Evolutionary conservation across 2,797 vertebrate species (phyloP).

Genomic region (Gephyroberyx darwinii): DNA sequence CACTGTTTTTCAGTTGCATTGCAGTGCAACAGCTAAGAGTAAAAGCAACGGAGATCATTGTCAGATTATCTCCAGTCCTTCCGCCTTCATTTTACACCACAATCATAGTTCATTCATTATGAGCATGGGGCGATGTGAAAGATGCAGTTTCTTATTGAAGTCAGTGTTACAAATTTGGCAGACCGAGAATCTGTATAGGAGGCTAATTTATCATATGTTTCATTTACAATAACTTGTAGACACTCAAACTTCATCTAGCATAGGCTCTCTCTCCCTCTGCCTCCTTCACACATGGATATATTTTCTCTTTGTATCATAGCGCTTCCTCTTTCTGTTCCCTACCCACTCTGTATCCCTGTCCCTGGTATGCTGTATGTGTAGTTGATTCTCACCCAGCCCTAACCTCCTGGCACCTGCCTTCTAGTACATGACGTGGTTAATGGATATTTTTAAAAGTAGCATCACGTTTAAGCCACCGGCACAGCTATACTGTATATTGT

Average conservation of each 20-base stretch:
- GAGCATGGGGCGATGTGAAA: neutral
- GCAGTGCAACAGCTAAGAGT: neutral
- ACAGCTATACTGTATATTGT: constrained; percentile 33
- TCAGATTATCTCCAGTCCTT: neutral
- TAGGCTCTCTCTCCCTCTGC: constrained; percentile 53
- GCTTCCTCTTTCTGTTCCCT: constrained; percentile 30
- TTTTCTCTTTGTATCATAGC: constrained; percentile 24
- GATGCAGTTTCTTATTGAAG: neutral
- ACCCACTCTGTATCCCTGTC: constrained; percentile 25
- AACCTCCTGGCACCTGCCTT: constrained; percentile 18
- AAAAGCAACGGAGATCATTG: neutral
- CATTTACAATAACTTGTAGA: neutral
- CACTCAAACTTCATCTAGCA: neutral
- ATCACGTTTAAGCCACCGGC: constrained; percentile 40
- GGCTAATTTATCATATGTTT: constrained; percentile 5
- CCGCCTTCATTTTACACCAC: neutral
- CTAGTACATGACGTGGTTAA: constrained; percentile 26
- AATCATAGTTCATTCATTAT: neutral
- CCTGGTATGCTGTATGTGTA: constrained; percentile 30
- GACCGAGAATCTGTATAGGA: neutral
- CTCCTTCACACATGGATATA: constrained; percentile 10
- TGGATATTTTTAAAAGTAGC: constrained; percentile 47
- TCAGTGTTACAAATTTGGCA: neutral
- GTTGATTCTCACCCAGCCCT: constrained; percentile 23
- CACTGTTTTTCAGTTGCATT: too few species aligned